Conservation (phyloP, 1,140 invertebrate genomes). For the Spodoptera litura region DNA sequence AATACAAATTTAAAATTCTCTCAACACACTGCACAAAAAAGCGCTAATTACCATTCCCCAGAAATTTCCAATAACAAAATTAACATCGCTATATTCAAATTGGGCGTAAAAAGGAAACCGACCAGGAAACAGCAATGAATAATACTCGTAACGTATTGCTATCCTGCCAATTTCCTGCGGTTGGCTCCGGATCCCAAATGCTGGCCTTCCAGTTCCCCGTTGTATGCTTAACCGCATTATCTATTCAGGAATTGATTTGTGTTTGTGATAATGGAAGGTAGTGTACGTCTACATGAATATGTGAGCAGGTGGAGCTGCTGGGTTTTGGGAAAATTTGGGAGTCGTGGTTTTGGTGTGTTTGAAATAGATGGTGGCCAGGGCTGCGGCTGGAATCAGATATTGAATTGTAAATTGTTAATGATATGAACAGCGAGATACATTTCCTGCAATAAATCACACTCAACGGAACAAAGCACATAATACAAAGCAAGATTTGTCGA, state of each 20-base stretch:
- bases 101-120: slow-evolving; percentile 18
- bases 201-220: slow-evolving; percentile 11
- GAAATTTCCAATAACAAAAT: slow-evolving; percentile 26
- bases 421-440: neutral
- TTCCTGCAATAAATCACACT: neutral
- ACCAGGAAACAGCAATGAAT: slow-evolving; percentile 38
- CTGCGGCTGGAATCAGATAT: neutral
- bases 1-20: slow-evolving; percentile 1
- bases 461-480: neutral
- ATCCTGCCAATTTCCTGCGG: slow-evolving; percentile 36
- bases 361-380: neutral
- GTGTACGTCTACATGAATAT: slow-evolving; percentile 27
- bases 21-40: slow-evolving; percentile 1
- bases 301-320: slow-evolving; percentile 5
- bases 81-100: slow-evolving; percentile 38
- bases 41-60: slow-evolving; percentile 15
- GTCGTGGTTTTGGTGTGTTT: slow-evolving; percentile 1
- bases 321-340: slow-evolving; percentile 18
- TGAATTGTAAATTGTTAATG: neutral
- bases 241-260: slow-evolving; percentile 49
- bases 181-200: slow-evolving; percentile 22
- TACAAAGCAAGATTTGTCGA: neutral
- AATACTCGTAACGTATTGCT: slow-evolving; percentile 35
- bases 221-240: slow-evolving; percentile 43
- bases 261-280: slow-evolving; percentile 39